Percentiles rank a stretch among this genome's conserved stretches.
Conservation (phyloP, 2,888 invertebrate genomes). For the Phania funesta region DNA sequence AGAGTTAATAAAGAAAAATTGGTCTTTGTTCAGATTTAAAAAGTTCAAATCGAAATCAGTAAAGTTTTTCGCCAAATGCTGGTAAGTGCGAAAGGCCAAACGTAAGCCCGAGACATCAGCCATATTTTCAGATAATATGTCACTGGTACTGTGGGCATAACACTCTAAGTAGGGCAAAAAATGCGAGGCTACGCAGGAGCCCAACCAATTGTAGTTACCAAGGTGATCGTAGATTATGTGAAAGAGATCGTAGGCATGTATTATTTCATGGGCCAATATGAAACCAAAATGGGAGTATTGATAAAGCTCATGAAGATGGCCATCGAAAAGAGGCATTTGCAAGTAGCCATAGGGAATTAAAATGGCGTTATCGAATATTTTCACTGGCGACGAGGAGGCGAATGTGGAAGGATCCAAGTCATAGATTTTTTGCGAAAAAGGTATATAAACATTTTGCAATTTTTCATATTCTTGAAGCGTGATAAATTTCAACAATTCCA, state of each 20-base stretch:
- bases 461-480: slow-evolving; percentile 64
- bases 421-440: slow-evolving; percentile 67
- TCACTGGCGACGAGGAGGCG: slow-evolving; percentile 73
- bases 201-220: slow-evolving; percentile 71
- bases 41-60: neutral
- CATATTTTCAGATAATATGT: slow-evolving; percentile 72
- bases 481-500: slow-evolving; percentile 71
- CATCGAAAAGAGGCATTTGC: slow-evolving; percentile 72
- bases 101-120: slow-evolving; percentile 74
- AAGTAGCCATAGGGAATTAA: slow-evolving; percentile 73
- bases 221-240: slow-evolving; percentile 73
- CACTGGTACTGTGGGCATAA: slow-evolving; percentile 59
- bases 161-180: slow-evolving; percentile 71
- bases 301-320: slow-evolving; percentile 65
- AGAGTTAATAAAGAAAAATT: slow-evolving; percentile 74
- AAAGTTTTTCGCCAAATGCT: neutral
- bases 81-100: slow-evolving; percentile 71
- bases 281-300: slow-evolving; percentile 74
- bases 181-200: slow-evolving; percentile 70
- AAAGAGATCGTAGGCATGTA: slow-evolving; percentile 74
- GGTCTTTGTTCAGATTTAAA: slow-evolving; percentile 63
- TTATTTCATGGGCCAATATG: slow-evolving; percentile 74
- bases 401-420: slow-evolving; percentile 69
- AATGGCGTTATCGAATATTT: slow-evolving; percentile 74
- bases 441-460: slow-evolving; percentile 62